Percentiles rank a stretch among this genome's conserved stretches.
Evolutionary conservation across 2,888 invertebrate species (phyloP).

Genomic region (Stenichneumon culpator): DNA sequence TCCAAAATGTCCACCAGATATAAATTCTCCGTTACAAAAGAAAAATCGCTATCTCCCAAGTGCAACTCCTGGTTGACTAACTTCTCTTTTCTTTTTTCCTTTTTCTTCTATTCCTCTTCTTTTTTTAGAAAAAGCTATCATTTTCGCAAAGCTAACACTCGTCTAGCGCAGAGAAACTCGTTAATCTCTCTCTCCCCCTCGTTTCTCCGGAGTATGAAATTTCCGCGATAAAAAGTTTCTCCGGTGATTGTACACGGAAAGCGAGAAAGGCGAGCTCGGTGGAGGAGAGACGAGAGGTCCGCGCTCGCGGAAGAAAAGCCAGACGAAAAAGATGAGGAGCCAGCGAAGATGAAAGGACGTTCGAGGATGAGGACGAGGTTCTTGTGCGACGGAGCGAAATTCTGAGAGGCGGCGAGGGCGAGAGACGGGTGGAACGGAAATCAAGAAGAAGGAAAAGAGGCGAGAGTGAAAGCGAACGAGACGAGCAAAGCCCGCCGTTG

Average conservation of each 20-base stretch:
- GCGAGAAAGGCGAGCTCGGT: conserved; percentile 14
- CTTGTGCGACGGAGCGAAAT: conserved; percentile 52
- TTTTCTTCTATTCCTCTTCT: background rate
- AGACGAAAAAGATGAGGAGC: conserved; percentile 76
- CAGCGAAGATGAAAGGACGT: conserved; percentile 77
- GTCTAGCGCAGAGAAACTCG: conserved; percentile 4
- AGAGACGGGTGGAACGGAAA: background rate
- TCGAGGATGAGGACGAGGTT: conserved; percentile 62
- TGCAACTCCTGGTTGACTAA: background rate
- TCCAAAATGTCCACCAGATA: too few species aligned
- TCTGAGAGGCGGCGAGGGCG: conserved; percentile 35
- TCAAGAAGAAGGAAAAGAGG: conserved; percentile 44
- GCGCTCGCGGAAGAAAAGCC: conserved; percentile 62
- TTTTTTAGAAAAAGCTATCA: background rate
- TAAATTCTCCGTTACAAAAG: too few species aligned
- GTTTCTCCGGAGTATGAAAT: conserved; percentile 66
- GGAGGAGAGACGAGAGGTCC: conserved; percentile 47
- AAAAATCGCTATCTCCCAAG: too few species aligned
- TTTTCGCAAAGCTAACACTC: conserved; percentile 6
- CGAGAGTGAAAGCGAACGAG: conserved; percentile 52
- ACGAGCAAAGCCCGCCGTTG: conserved; percentile 24
- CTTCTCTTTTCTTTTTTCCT: background rate
- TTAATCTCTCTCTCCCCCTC: conserved; percentile 19
- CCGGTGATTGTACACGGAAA: conserved; percentile 74
- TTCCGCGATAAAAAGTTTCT: conserved; percentile 78